phyloP scores from a whole-genome alignment of 2,888 invertebrate genomes.

The Eristalis tenax region DNA sequence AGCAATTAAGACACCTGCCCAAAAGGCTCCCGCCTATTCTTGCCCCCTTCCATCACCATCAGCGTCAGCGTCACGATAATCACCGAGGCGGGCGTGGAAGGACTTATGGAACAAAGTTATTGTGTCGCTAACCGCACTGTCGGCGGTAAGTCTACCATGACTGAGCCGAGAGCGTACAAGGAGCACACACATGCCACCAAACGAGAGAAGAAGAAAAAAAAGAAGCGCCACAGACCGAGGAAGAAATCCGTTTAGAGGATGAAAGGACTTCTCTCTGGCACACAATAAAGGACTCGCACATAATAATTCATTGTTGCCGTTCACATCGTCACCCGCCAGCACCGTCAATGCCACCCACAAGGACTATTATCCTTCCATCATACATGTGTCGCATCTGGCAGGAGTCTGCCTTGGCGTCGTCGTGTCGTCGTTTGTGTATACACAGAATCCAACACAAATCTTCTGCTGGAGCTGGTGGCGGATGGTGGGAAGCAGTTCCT shows the following conservation, averaged over 20 bases:
- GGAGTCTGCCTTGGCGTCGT: conserved; percentile 32
- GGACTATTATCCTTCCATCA: conserved; percentile 24
- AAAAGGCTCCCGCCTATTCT: background rate
- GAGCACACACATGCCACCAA: conserved; percentile 1
- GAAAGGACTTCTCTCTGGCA: conserved; percentile 4
- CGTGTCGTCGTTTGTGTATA: background rate
- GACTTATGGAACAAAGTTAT: background rate
- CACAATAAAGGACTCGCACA: conserved; percentile 33
- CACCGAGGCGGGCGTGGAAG: background rate
- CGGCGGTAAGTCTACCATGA: conserved; percentile 4
- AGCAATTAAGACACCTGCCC: background rate
- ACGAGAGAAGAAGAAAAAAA: too few relatives aligned
- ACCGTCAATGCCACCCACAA: background rate
- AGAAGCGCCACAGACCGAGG: background rate
- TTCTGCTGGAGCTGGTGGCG: background rate
- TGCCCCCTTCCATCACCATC: background rate
- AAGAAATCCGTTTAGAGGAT: conserved; percentile 16
- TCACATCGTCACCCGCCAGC: background rate
- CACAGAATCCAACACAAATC: conserved; percentile 27
- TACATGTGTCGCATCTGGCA: conserved; percentile 47
- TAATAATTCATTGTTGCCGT: conserved; percentile 41
- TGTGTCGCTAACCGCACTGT: background rate
- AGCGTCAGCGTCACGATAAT: background rate
- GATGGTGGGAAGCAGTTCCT: background rate
- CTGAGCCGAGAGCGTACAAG: background rate